phyloP scores from a whole-genome alignment of 2,888 invertebrate species.

The Serrognathus titanus region DNA sequence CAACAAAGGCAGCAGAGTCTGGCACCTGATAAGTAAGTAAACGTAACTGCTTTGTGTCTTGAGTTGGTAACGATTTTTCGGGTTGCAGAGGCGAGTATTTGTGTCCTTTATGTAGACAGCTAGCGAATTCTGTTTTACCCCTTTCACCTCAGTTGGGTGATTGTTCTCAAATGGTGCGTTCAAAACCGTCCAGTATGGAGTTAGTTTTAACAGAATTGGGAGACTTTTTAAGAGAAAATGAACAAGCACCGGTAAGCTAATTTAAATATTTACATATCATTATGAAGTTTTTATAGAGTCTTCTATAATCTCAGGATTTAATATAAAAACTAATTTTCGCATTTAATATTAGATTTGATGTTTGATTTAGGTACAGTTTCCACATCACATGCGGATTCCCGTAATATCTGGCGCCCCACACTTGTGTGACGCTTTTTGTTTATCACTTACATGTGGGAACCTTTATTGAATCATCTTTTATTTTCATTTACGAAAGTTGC shows the following conservation, averaged over 20 bases:
- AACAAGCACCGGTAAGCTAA: conserved; percentile 57
- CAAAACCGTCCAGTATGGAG: conserved; percentile 52
- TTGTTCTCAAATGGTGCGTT: conserved; percentile 61
- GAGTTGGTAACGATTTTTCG: conserved; percentile 8
- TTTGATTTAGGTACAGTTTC: too few relatives aligned
- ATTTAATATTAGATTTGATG: too few relatives aligned
- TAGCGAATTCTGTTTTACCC: conserved; percentile 87
- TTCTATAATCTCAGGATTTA: too few relatives aligned
- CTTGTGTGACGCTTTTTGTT: not conserved
- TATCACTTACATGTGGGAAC: not conserved
- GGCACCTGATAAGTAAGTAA: conserved; percentile 61
- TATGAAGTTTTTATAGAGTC: too few relatives aligned
- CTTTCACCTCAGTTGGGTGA: conserved; percentile 70
- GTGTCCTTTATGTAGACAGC: conserved; percentile 91
- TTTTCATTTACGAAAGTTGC: not conserved
- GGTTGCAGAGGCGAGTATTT: conserved; percentile 77
- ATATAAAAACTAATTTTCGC: too few relatives aligned
- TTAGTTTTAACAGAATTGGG: conserved; percentile 51
- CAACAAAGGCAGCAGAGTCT: conserved; percentile 74
- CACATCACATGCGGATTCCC: too few relatives aligned
- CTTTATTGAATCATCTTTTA: conserved; percentile 2
- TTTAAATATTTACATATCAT: not conserved
- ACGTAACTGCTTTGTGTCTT: not conserved
- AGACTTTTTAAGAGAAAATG: conserved; percentile 65
- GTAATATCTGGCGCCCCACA: not conserved